These are phyloP conservation scores for Hippolais icterina DNA, from an alignment of 2,113 vertebrate genomes.

Conservation along the genomic window DNA sequence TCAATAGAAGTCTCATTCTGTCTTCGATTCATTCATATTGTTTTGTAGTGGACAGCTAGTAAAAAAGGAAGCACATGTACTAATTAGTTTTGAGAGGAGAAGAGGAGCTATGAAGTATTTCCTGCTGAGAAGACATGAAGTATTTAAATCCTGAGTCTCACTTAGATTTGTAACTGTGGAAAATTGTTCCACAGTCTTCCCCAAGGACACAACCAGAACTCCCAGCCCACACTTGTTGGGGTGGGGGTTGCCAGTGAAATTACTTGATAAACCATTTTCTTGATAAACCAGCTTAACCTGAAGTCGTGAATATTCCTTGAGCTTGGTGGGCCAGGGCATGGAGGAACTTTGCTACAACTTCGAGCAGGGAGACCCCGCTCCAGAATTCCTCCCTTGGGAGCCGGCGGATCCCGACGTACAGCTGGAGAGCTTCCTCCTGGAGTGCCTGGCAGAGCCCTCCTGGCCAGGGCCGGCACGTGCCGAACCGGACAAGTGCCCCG, in stretches of 20 bases:
- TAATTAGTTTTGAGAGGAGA: conserved; percentile 65
- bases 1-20: not conserved
- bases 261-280: not conserved
- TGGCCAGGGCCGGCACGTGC: conserved; percentile 47
- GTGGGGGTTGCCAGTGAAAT: no score
- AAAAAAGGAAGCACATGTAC: conserved; percentile 10
- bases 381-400: conserved; percentile 75
- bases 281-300: not conserved
- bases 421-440: conserved; percentile 67
- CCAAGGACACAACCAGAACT: not conserved
- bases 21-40: not conserved
- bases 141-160: conserved; percentile 67
- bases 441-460: conserved; percentile 38
- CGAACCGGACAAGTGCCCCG: conserved; percentile 65
- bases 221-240: not conserved
- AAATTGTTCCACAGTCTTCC: not conserved
- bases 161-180: not conserved
- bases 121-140: conserved; percentile 42
- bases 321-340: not conserved
- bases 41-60: not conserved
- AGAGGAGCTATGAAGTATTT: conserved; percentile 69
- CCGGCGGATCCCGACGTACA: conserved; percentile 51
- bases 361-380: conserved; percentile 58
- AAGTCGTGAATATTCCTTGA: not conserved
- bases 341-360: conserved; percentile 72